Evolutionary conservation across 2,888 invertebrate genomes (phyloP), one percentile per base, ranked within the genome.

Genomic region (Tiliacea aurago): DNA sequence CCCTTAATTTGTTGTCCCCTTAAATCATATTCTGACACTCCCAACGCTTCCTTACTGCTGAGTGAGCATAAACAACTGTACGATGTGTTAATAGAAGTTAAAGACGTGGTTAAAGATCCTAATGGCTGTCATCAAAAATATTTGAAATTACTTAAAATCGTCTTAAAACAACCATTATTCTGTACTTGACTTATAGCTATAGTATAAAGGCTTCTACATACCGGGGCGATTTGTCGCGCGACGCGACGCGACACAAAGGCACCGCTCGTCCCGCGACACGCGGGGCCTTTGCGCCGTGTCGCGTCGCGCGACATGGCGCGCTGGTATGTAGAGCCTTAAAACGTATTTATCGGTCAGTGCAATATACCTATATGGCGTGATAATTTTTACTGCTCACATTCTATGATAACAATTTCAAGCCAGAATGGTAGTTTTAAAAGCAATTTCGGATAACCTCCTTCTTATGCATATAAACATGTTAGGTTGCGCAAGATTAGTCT

Each of bases 381-480:
- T 62, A 81, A 62, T 49, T 81, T 66, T 66, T 58, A 70, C 43
- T 66, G 49, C 33, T 75, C 15, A 33, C 68, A 69, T 70, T 70
- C 45, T 65, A 49, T 68, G 81, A 81, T 76, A 84, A 76, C 56
- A 75, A 75, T 61, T 70, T 53, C 28, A 69, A 69, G 58, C 56
- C 51, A 20, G 53, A 78, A 69, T 47, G 41, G 20, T 59, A 68
- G 49, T 77, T 71, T 59, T 59, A 71, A 55, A 58, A 45, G 41
- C 28, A 47, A 59, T 59, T 45, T 72, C 59, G 37, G 51, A 55
- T 64, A 82, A 64, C 71, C 78, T 78, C 49, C 58, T 51, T 67
- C 33, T 37, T 37, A 65, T 61, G 63, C 55, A 37, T 74, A 70
- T 61, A 80, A 74, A 74, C 70, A 56, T 67, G 62, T 68, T 72